Conservation (phyloP, 1,140 invertebrate genomes). For the Anadara kagoshimensis region DNA sequence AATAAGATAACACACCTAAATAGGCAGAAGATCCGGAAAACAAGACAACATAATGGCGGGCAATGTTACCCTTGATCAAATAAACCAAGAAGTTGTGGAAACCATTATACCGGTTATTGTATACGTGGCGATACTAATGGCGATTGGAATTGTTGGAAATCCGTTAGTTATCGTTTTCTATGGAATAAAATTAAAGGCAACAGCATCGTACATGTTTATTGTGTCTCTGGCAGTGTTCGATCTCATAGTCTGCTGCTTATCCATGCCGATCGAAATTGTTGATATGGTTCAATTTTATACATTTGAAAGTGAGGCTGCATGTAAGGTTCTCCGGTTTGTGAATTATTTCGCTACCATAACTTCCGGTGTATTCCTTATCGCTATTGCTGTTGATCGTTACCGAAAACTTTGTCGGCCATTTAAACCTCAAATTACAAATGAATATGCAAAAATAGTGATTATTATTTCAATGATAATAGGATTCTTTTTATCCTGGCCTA, state of each 20-base stretch:
- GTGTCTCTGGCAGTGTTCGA: constrained; percentile 49
- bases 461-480: constrained; percentile 18
- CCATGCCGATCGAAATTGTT: constrained; percentile 46
- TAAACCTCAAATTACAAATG: constrained; percentile 33
- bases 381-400: constrained; percentile 48
- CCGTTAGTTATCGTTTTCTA: constrained; percentile 43
- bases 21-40: too few species aligned
- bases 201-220: constrained; percentile 47
- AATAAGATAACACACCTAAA: too few species aligned
- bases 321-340: constrained; percentile 39
- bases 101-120: constrained; percentile 43
- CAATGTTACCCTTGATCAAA: background rate
- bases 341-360: constrained; percentile 41
- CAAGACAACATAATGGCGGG: too few species aligned
- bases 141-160: constrained; percentile 43
- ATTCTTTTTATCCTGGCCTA: constrained; percentile 37
- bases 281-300: constrained; percentile 44
- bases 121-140: constrained; percentile 34
- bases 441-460: constrained; percentile 32
- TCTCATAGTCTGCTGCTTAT: constrained; percentile 38
- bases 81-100: constrained; percentile 23
- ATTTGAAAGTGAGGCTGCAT: constrained; percentile 35
- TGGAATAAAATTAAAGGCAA: constrained; percentile 34
- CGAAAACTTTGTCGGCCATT: constrained; percentile 49
- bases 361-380: constrained; percentile 39